phyloP scores from a whole-genome alignment of 1,140 invertebrate genomes.

The Olivierus martensii region DNA sequence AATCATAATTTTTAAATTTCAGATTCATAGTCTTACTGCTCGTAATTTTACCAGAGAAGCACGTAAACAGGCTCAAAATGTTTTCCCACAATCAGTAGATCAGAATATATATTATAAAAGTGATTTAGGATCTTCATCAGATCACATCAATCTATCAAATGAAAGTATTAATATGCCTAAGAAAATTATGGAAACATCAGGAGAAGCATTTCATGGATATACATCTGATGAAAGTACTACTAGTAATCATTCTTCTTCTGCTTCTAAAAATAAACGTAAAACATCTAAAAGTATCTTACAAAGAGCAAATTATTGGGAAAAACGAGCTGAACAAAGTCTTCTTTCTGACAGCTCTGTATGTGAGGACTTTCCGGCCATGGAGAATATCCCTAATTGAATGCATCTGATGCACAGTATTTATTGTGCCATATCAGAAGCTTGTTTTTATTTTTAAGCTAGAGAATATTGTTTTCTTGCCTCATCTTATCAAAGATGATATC shows the following conservation, averaged over 20 bases:
- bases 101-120: slow-evolving; percentile 7
- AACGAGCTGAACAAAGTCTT: slow-evolving; percentile 18
- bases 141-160: background rate
- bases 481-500: too few species aligned
- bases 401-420: background rate
- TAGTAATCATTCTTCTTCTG: slow-evolving; percentile 4
- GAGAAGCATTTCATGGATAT: slow-evolving; percentile 2
- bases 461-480: too few species aligned
- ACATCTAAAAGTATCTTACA: slow-evolving; percentile 17
- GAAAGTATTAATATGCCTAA: too few species aligned
- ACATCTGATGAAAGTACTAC: slow-evolving; percentile 17
- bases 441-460: too few species aligned
- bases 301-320: slow-evolving; percentile 23
- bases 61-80: slow-evolving; percentile 42
- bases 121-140: too few species aligned
- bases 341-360: slow-evolving; percentile 20
- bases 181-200: too few species aligned
- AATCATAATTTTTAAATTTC: slow-evolving; percentile 10
- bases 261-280: background rate
- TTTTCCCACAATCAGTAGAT: slow-evolving; percentile 21
- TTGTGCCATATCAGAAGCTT: too few species aligned
- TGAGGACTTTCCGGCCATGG: slow-evolving; percentile 21
- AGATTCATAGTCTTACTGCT: slow-evolving; percentile 68
- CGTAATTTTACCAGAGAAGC: slow-evolving; percentile 59
- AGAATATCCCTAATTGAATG: slow-evolving; percentile 7